phyloP scores from a whole-genome alignment of 2,888 invertebrate species.

The Drosophila nr. medialis region DNA sequence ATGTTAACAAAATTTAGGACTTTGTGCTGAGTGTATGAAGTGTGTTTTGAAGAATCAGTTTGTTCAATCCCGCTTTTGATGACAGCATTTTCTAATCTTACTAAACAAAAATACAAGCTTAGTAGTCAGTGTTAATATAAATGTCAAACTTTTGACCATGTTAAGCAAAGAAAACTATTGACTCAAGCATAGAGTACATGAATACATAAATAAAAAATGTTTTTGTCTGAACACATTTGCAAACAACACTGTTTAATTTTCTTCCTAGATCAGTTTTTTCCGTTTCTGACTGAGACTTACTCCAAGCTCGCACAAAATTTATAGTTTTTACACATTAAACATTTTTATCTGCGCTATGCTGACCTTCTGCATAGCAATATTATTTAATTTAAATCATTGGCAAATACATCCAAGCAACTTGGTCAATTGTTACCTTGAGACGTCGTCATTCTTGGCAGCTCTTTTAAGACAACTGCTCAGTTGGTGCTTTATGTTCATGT shows the following conservation, averaged over 20 bases:
- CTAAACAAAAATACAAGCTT: not conserved
- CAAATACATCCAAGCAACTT: slow-evolving; percentile 17
- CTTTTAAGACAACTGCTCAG: slow-evolving; percentile 45
- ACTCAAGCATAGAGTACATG: not conserved
- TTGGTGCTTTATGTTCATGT: slow-evolving; percentile 13
- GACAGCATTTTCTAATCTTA: too few species aligned
- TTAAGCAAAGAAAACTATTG: not conserved
- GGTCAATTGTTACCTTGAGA: slow-evolving; percentile 65
- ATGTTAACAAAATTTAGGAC: not conserved
- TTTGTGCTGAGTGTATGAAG: not conserved
- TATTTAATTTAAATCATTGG: slow-evolving; percentile 16
- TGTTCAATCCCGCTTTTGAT: too few species aligned
- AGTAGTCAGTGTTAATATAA: not conserved
- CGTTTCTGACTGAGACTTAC: not conserved
- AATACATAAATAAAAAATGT: not conserved
- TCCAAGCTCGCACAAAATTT: not conserved
- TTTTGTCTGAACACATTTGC: not conserved
- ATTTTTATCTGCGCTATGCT: not conserved
- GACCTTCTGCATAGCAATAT: slow-evolving; percentile 41
- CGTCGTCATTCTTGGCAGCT: slow-evolving; percentile 44
- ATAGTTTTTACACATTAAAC: not conserved
- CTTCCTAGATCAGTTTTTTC: not conserved
- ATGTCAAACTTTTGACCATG: not conserved
- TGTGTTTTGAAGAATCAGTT: not conserved
- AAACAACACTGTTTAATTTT: not conserved